Evolutionary conservation across 2,888 invertebrate species (phyloP).

Genomic region (Bellardia pandia): DNA sequence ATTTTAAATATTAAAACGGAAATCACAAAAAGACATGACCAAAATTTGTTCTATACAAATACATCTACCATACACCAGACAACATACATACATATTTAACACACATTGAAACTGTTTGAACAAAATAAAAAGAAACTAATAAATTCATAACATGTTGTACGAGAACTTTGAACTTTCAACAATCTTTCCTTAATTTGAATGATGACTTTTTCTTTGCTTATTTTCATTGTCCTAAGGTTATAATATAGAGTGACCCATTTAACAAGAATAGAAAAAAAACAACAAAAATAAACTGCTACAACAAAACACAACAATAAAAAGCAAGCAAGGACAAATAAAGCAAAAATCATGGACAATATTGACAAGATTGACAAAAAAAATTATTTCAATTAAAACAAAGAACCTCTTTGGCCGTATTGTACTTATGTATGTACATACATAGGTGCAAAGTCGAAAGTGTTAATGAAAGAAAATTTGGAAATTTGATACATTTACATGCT

Average conservation of each 20-base stretch:
- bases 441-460: constrained; percentile 16
- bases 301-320: background rate
- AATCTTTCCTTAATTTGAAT: constrained; percentile 62
- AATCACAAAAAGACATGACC: too few species aligned
- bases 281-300: background rate
- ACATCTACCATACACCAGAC: too few species aligned
- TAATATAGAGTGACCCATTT: constrained; percentile 65
- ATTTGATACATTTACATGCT: background rate
- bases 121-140: constrained; percentile 50
- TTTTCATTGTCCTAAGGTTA: constrained; percentile 60
- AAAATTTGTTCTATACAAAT: too few species aligned
- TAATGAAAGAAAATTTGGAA: constrained; percentile 28
- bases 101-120: background rate
- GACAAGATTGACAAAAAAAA: constrained; percentile 30
- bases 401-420: background rate
- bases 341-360: constrained; percentile 48
- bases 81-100: too few species aligned
- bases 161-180: constrained; percentile 59
- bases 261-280: background rate
- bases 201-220: constrained; percentile 55
- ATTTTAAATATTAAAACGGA: too few species aligned
- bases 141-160: constrained; percentile 56
- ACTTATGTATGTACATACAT: too few species aligned
- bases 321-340: constrained; percentile 1
- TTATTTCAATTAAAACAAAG: background rate